Evolutionary conservation across 2,113 vertebrate species (phyloP).

Genomic region (Myocastor coypus): DNA sequence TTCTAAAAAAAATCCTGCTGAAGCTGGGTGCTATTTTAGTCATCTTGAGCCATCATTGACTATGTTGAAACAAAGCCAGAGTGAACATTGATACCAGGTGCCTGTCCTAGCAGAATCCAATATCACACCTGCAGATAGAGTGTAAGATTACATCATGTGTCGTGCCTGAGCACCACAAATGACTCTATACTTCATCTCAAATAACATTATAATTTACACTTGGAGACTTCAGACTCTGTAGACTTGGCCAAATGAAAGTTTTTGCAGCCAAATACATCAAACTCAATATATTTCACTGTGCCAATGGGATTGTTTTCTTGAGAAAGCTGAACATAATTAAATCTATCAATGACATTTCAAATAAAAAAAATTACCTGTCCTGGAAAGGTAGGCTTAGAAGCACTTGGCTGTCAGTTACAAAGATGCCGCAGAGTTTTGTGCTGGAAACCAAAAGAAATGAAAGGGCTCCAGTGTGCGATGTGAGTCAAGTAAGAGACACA

Average conservation of each 20-base stretch:
- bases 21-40: constrained; percentile 46
- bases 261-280: constrained; percentile 87
- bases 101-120: constrained; percentile 83
- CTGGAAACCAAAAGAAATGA: constrained; percentile 61
- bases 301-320: constrained; percentile 76
- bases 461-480: constrained; percentile 28
- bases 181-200: constrained; percentile 86
- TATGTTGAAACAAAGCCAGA: constrained; percentile 84
- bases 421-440: constrained; percentile 64
- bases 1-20: neutral
- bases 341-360: constrained; percentile 81
- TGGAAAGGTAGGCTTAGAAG: constrained; percentile 71
- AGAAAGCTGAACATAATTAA: constrained; percentile 79
- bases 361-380: constrained; percentile 74
- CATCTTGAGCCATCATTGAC: constrained; percentile 74
- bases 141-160: constrained; percentile 86
- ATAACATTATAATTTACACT: constrained; percentile 87
- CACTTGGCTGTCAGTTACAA: constrained; percentile 62
- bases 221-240: constrained; percentile 85
- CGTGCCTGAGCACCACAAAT: constrained; percentile 83
- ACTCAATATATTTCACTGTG: constrained; percentile 84
- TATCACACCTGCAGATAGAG: constrained; percentile 86
- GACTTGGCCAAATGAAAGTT: constrained; percentile 83
- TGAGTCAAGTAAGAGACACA: neutral
- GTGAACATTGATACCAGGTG: constrained; percentile 87